Base-by-base conservation (phyloP, 2,113 vertebrate genomes). In the Otolemur garnettii region DNA sequence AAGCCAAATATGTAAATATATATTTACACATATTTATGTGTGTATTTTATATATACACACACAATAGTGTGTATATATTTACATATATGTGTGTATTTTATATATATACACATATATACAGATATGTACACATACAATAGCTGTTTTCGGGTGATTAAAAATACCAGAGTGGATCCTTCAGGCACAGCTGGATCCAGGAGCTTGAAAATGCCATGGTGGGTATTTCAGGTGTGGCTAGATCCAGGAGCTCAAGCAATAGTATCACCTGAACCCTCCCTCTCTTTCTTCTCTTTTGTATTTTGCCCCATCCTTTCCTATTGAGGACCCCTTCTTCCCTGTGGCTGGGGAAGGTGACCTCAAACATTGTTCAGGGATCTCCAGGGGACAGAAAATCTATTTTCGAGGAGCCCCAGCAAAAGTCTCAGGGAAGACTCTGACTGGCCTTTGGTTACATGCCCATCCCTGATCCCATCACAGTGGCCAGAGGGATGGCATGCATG, bases 181-280 rank as follows among this genome's bases (percentile, higher is more conserved):
- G 80, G 80, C 9, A 26, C 45, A 33, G 72, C 90, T 86, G 59
- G 50, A 81, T 95, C 85, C 35, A 74, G 89, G 57, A 10, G 2
- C 30, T 53, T 45, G 12, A 62, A 82, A 82, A 42, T 45, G 9
- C 15, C 35, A 19, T 45, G 38, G 64, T 15, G 7, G 24, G 7
- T 71, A 33, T 30, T 62, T 69, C 85, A 78, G 85, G 79, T 8
- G 7, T 10, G 62, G 42, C 85, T 71, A 71, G 60, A 83, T 62
- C 90, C 60, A 30, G 68, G 89, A 75, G n/a, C 45, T n/a, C 75
- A 4, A 77, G 26, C 21, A 9, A 9, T 24, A 7, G 5, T 28
- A 3, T 77, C 66, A 3, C 68, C 38, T 22, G 5, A 35, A 80
- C n/a, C 28, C 6, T 57, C 83, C 59, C 22, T 78, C 71, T 42